These are phyloP conservation scores for Protodeltote pygarga DNA, from an alignment of 2,888 invertebrate species.

Conservation along the genomic window DNA sequence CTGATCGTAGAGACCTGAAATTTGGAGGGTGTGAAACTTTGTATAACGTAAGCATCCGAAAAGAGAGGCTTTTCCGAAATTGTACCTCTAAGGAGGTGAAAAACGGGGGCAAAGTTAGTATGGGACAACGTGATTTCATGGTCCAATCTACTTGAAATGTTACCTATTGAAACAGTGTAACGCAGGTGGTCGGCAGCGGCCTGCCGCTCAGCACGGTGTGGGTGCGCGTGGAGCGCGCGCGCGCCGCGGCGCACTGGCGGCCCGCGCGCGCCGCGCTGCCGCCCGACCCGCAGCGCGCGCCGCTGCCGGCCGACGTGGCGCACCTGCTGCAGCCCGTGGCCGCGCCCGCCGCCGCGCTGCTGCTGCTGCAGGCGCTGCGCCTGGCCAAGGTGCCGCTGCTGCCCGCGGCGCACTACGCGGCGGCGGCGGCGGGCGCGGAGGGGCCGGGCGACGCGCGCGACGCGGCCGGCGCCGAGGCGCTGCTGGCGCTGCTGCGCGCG, in stretches of 20 bases:
- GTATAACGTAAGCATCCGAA: no score
- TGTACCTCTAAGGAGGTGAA: no score
- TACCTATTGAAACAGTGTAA: no score
- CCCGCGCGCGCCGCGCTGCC: slow-evolving; percentile 87
- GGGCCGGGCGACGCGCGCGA: slow-evolving; percentile 50
- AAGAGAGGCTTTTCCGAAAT: no score
- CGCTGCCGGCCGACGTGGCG: slow-evolving; percentile 89
- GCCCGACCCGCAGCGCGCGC: slow-evolving; percentile 88
- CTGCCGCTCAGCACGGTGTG: slow-evolving; percentile 26
- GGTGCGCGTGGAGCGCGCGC: slow-evolving; percentile 49
- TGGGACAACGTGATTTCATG: no score
- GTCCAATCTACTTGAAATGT: no score
- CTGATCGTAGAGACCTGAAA: no score
- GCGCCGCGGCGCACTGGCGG: slow-evolving; percentile 88
- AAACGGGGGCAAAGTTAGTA: no score
- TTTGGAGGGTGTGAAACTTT: no score
- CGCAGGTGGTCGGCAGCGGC: slow-evolving; percentile 12
- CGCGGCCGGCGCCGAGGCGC: slow-evolving; percentile 56
- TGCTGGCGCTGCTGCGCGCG: slow-evolving; percentile 30
- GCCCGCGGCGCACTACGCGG: slow-evolving; percentile 44
- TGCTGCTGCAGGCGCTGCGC: slow-evolving; percentile 87
- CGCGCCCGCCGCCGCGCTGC: slow-evolving; percentile 85
- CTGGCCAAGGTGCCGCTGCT: slow-evolving; percentile 65
- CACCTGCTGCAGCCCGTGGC: slow-evolving; percentile 90
- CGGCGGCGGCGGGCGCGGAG: slow-evolving; percentile 37